phyloP scores from a whole-genome alignment of 2,888 invertebrate species.

The Pelosia muscerda region DNA sequence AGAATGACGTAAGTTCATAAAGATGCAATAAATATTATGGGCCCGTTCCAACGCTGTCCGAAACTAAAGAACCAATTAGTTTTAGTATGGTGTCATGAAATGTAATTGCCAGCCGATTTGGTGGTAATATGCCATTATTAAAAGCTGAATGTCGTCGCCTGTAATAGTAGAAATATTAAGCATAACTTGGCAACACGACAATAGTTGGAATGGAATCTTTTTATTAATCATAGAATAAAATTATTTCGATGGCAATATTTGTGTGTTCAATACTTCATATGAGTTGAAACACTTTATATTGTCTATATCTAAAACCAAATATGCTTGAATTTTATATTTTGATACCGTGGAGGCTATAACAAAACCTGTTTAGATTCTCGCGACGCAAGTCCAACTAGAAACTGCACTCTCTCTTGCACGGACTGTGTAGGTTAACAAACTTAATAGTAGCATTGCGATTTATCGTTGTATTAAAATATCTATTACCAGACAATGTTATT shows the following conservation, averaged over 20 bases:
- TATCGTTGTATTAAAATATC: conserved; percentile 24
- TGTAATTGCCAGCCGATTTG: conserved; percentile 46
- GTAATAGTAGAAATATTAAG: conserved; percentile 30
- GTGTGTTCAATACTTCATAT: not conserved
- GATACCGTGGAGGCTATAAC: conserved; percentile 25
- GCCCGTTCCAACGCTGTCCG: conserved; percentile 29
- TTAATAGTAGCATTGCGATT: conserved; percentile 38
- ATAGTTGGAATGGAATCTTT: conserved; percentile 28
- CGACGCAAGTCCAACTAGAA: conserved; percentile 48
- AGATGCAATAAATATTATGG: conserved; percentile 45
- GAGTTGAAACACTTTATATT: not conserved
- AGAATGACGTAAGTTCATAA: conserved; percentile 30
- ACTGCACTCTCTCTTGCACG: conserved; percentile 58
- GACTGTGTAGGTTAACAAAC: conserved; percentile 45
- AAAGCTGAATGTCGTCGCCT: conserved; percentile 23
- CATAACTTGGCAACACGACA: conserved; percentile 26
- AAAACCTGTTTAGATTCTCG: conserved; percentile 57
- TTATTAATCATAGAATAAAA: conserved; percentile 10
- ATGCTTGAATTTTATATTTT: conserved; percentile 1
- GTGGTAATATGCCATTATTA: conserved; percentile 50
- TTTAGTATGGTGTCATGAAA: conserved; percentile 47
- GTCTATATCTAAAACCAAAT: conserved; percentile 4
- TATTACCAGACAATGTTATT: conserved; percentile 22
- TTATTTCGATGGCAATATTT: not conserved
- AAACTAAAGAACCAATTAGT: conserved; percentile 48